phyloP scores from a whole-genome alignment of 2,797 vertebrate species.

The Eleutherodactylus coqui region DNA sequence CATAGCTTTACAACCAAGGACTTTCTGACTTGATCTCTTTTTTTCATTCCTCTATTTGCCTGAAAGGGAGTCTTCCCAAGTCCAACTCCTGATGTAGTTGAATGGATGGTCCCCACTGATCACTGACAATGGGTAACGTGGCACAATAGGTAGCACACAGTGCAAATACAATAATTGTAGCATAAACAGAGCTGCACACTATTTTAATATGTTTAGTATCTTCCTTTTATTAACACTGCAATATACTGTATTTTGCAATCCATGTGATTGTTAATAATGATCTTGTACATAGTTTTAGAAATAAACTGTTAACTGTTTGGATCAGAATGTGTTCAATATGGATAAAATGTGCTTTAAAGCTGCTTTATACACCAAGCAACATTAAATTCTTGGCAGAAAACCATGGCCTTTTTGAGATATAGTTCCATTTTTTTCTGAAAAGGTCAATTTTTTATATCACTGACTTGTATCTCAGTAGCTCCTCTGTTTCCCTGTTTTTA shows the following conservation, averaged over 20 bases:
- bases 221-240: constrained; percentile 7
- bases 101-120: too few relatives aligned
- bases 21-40: too few relatives aligned
- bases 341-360: constrained; percentile 28
- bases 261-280: not conserved
- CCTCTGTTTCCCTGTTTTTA: not conserved
- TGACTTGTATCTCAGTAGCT: not conserved
- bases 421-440: not conserved
- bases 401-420: constrained; percentile 15
- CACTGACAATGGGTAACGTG: too few relatives aligned
- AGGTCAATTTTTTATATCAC: constrained; percentile 37
- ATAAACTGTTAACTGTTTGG: not conserved
- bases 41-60: too few relatives aligned
- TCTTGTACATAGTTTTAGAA: too few relatives aligned
- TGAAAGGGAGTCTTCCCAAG: too few relatives aligned
- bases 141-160: too few relatives aligned
- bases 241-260: not conserved
- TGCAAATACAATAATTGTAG: too few relatives aligned
- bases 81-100: too few relatives aligned
- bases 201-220: constrained; percentile 6
- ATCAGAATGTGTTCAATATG: constrained; percentile 14
- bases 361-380: not conserved
- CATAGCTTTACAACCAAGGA: too few relatives aligned
- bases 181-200: not conserved
- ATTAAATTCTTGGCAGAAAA: constrained; percentile 30